Evolutionary conservation across 2,797 vertebrate species (phyloP), one percentile per base, ranked within the genome.

Genomic region (Lacerta bilineata): DNA sequence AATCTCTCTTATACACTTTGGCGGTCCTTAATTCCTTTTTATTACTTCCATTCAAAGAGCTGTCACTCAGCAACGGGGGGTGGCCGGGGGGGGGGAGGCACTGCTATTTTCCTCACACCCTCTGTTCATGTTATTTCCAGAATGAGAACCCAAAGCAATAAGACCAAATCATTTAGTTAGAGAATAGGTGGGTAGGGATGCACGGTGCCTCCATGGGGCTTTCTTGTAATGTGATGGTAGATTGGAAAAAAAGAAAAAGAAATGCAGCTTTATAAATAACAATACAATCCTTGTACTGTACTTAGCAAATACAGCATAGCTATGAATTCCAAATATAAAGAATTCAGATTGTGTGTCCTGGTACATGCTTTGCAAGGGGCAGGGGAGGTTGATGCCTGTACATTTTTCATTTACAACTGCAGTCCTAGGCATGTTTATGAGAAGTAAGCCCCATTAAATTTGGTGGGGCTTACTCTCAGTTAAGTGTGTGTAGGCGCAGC

Each of bases 1-100:
- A 85, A 88, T 85, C 83, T 85, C 61, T 36, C 78, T 61, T 61
- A 43, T 87, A 77, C 50, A 59, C 74, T n/a, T 83, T 80, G 43
- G 36, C 41, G 71, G 46, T 75, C 50, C 78, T 78, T 88, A 82
- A 88, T 77, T 82, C 61, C 78, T 88, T 77, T 90, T 85, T 90
- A 88, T 90, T 88, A 77, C 83, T 88, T 90, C 78, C 71, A 85
- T 82, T 77, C 61, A 59, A 17, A 85, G 89, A 78, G 64, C 83
- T 82, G 83, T 82, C 83, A 81, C 29, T 88, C 86, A 88, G 13
- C 71, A 80, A 7, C 61, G 23, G 74, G 72, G 17, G 27, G 39
- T 4, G 39, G 39, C 11, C 11, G 41, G 41, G 46, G 17, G 61
- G 80, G 23, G 68, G 23, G 61, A 43, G n/a, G 43, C 33, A 75